Conservation (phyloP, 2,888 invertebrate genomes). For the Acronicta psi region DNA sequence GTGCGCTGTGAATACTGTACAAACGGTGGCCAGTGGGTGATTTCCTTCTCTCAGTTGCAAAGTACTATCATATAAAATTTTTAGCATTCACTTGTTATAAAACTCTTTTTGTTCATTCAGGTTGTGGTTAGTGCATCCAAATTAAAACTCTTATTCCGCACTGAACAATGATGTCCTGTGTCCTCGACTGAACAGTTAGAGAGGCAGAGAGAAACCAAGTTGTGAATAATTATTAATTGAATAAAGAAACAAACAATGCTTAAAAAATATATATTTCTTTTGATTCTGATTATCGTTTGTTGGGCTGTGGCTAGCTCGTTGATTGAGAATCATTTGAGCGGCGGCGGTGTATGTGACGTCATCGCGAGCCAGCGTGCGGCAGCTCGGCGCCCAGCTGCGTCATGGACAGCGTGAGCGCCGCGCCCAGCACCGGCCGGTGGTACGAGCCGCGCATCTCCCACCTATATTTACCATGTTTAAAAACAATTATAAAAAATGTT, state of each 20-base stretch:
- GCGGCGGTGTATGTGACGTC: constrained; percentile 17
- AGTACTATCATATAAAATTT: no score
- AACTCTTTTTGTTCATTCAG: constrained; percentile 35
- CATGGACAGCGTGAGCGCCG: constrained; percentile 69
- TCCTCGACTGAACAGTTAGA: neutral
- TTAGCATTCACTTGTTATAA: neutral
- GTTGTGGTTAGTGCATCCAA: constrained; percentile 59
- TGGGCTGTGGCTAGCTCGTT: no score
- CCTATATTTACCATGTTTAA: constrained; percentile 41
- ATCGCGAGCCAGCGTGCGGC: constrained; percentile 44
- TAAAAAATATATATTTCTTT: neutral
- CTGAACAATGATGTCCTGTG: constrained; percentile 24
- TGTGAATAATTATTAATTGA: no score
- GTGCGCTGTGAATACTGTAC: no score
- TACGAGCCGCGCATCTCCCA: constrained; percentile 67
- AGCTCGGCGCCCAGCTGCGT: constrained; percentile 60
- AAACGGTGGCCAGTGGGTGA: no score
- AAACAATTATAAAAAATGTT: neutral
- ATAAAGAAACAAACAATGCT: neutral
- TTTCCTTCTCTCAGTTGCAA: no score
- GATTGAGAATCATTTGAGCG: no score
- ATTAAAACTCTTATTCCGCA: constrained; percentile 60
- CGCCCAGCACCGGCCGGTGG: constrained; percentile 68
- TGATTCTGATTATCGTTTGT: neutral
- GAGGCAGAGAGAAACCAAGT: neutral